These are phyloP conservation scores for Pelobates cultripes DNA, from an alignment of 2,797 vertebrate genomes.

Conservation along the genomic window DNA sequence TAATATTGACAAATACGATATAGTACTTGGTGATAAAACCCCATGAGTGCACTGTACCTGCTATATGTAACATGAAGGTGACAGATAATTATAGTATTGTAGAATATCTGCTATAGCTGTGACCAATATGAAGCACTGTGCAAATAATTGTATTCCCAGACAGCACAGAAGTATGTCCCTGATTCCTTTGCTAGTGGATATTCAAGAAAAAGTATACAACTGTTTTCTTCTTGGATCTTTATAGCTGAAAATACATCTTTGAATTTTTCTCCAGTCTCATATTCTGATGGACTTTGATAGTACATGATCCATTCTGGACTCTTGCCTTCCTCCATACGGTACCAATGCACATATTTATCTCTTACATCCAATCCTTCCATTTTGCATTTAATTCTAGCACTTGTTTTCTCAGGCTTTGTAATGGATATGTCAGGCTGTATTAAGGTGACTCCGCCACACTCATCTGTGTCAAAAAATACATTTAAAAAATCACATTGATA, in stretches of 20 bases:
- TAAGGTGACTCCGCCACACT: constrained; percentile 8
- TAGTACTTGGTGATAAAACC: no score
- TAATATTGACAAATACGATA: no score
- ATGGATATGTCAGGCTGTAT: constrained; percentile 1
- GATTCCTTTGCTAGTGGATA: constrained; percentile 35
- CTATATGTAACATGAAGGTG: no score
- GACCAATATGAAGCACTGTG: constrained; percentile 22
- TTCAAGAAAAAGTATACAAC: constrained; percentile 46
- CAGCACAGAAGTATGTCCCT: constrained; percentile 57
- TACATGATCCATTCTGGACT: not conserved
- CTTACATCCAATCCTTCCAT: constrained; percentile 2
- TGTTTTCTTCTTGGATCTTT: rapidly evolving
- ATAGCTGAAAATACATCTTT: not conserved
- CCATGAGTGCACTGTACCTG: no score
- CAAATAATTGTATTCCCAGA: constrained; percentile 12
- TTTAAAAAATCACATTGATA: not conserved
- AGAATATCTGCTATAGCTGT: not conserved
- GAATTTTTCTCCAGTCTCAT: rapidly evolving
- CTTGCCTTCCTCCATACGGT: rapidly evolving
- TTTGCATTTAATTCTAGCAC: constrained; percentile 3
- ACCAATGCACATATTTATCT: constrained; percentile 55
- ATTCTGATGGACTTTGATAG: rapidly evolving
- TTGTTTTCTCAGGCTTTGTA: constrained; percentile 7
- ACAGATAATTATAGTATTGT: not conserved
- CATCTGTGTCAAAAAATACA: not conserved